A percentile compares a stretch with the other conserved stretches of the same genome.
These are phyloP conservation scores for Macquaria ambigua DNA, from an alignment of 2,113 vertebrate species.

Conservation along the genomic window DNA sequence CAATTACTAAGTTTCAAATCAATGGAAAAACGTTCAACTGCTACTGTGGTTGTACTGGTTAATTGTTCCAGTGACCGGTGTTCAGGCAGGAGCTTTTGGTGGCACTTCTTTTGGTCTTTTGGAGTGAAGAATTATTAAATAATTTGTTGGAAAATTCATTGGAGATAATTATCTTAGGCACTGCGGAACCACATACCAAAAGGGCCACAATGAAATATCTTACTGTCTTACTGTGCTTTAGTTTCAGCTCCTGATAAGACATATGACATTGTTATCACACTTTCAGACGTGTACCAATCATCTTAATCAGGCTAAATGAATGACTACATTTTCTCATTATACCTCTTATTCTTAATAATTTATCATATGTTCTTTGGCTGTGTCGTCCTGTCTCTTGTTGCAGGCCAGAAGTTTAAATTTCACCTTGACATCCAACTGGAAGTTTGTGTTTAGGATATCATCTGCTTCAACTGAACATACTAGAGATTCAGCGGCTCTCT, in stretches of 20 bases:
- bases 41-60: too few relatives aligned
- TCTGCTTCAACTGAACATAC: background rate
- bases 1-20: background rate
- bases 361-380: conserved; percentile 35
- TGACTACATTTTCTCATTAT: conserved; percentile 1
- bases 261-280: background rate
- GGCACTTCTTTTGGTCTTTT: too few relatives aligned
- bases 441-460: conserved; percentile 10
- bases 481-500: background rate
- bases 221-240: background rate
- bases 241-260: conserved; percentile 19
- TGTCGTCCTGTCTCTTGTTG: conserved; percentile 46
- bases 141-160: too few relatives aligned
- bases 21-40: background rate
- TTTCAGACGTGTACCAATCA: background rate
- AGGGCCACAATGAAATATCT: background rate
- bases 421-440: conserved; percentile 35
- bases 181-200: background rate
- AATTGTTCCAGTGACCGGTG: too few relatives aligned
- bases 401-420: conserved; percentile 54
- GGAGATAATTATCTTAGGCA: too few relatives aligned
- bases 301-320: background rate
- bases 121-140: too few relatives aligned
- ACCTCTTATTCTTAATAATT: conserved; percentile 60
- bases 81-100: too few relatives aligned